Percentiles rank a stretch among this genome's conserved stretches.
Conservation (phyloP, 2,797 vertebrate genomes). For the Falco cherrug region DNA sequence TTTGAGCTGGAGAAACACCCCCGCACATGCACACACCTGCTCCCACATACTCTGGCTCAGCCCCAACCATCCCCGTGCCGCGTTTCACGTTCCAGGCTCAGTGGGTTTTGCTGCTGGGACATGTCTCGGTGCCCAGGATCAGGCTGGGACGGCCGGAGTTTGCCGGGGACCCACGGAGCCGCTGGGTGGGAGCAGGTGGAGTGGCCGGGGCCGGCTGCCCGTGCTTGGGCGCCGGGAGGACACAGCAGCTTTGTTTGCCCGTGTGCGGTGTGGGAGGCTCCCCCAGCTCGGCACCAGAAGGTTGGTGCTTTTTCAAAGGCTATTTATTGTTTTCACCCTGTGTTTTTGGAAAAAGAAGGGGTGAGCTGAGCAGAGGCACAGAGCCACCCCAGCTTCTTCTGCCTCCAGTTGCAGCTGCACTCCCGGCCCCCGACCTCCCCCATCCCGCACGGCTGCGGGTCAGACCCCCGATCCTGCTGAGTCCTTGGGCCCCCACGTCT, state of each 20-base stretch:
- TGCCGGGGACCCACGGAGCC: fast-evolving
- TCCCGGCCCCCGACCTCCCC: background rate
- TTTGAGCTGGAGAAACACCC: background rate
- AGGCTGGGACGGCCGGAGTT: background rate
- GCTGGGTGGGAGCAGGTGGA: background rate
- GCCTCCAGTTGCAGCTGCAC: background rate
- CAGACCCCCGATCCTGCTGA: fast-evolving
- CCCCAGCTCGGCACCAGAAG: constrained; percentile 18
- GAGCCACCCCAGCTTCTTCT: background rate
- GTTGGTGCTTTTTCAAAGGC: background rate
- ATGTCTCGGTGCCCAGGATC: fast-evolving
- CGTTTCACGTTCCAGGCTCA: fast-evolving
- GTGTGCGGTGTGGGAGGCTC: background rate
- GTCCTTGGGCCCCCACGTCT: background rate
- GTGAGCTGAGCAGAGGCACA: background rate
- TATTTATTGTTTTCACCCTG: background rate
- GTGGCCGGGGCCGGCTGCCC: background rate
- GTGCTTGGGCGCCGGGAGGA: background rate
- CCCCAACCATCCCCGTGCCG: fast-evolving
- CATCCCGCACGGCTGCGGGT: fast-evolving
- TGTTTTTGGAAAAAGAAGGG: background rate
- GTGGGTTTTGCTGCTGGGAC: background rate
- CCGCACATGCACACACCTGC: background rate
- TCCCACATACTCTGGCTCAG: background rate
- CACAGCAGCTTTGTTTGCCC: background rate